phyloP scores from a whole-genome alignment of 2,797 vertebrate species.

The Urophycis tenuis region DNA sequence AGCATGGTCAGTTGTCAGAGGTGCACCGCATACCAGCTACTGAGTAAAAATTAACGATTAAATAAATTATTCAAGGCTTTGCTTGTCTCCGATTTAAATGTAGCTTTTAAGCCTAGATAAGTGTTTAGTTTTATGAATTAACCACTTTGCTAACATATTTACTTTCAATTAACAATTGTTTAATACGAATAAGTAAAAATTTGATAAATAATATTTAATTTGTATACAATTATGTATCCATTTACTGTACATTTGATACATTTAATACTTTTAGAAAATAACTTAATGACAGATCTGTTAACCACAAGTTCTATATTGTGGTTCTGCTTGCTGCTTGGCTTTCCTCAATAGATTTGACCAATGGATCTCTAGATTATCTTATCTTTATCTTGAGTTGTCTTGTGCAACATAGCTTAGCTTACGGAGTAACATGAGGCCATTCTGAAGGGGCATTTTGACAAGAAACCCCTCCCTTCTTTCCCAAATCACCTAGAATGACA shows the following conservation, averaged over 20 bases:
- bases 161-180: background rate
- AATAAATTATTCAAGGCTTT: background rate
- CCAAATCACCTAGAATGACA: constrained; percentile 74
- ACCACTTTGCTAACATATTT: background rate
- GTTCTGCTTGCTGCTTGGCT: background rate
- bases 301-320: background rate
- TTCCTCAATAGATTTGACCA: background rate
- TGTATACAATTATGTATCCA: background rate
- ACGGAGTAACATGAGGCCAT: background rate
- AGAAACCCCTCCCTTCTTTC: constrained; percentile 7
- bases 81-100: constrained; percentile 44
- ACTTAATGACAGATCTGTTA: too few species aligned
- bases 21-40: background rate
- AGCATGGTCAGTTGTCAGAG: background rate
- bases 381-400: constrained; percentile 1
- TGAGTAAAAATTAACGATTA: background rate
- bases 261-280: background rate
- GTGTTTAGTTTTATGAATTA: background rate
- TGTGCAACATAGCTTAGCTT: background rate
- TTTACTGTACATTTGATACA: too few species aligned
- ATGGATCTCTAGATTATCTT: background rate
- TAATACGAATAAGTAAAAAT: background rate
- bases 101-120: background rate
- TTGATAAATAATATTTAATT: background rate
- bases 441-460: background rate